phyloP scores from a whole-genome alignment of 2,113 vertebrate genomes.

The Nothocercus nigrocapillus region DNA sequence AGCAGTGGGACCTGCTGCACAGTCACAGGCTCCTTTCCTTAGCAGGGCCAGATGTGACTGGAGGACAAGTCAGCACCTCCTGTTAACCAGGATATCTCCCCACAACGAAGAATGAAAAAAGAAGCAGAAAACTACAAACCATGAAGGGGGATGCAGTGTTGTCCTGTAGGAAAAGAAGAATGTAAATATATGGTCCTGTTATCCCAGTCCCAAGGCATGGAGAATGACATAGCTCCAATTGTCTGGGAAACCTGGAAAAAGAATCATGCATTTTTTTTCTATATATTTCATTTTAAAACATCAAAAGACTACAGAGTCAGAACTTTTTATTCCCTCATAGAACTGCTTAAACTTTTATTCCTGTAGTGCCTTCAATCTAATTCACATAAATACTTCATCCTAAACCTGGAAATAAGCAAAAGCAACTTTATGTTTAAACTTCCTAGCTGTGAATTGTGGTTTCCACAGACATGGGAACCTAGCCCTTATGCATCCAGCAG shows the following conservation, averaged over 20 bases:
- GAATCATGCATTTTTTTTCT: neutral
- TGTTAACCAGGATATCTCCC: neutral
- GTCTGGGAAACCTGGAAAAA: slow-evolving; percentile 76
- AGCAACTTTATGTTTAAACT: neutral
- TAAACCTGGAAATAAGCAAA: neutral
- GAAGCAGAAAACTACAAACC: slow-evolving; percentile 76
- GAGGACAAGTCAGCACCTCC: neutral
- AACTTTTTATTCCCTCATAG: neutral
- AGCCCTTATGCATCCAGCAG: accelerated
- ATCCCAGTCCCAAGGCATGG: slow-evolving; percentile 87
- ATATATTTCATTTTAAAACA: neutral
- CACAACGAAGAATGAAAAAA: neutral
- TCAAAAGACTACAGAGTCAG: neutral
- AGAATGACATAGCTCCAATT: slow-evolving; percentile 76
- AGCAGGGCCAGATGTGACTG: neutral
- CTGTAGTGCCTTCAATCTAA: neutral
- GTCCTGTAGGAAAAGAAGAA: slow-evolving; percentile 88
- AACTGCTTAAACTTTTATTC: neutral
- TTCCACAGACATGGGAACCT: neutral
- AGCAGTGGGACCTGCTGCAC: accelerated
- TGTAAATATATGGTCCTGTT: slow-evolving; percentile 81
- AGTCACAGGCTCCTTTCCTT: neutral
- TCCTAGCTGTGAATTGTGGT: neutral
- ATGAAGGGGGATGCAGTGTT: slow-evolving; percentile 89
- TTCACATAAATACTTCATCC: neutral